Conservation (phyloP, 2,113 vertebrate genomes). For the Cromileptes altivelis region DNA sequence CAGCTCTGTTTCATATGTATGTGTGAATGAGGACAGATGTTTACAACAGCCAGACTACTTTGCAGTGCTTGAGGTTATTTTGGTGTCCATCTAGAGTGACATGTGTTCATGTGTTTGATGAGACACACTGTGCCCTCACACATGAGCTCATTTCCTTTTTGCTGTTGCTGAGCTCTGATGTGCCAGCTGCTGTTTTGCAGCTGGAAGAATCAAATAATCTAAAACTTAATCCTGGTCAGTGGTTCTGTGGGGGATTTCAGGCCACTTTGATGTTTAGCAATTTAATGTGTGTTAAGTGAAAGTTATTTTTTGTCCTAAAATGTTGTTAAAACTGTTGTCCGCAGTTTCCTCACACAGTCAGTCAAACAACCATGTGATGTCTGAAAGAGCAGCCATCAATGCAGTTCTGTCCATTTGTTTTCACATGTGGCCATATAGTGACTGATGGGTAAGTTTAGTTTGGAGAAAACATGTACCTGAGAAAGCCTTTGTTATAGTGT, state of each 20-base stretch:
- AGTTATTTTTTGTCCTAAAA: background rate
- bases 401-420: too few relatives aligned
- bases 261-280: background rate
- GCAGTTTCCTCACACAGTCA: background rate
- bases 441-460: too few relatives aligned
- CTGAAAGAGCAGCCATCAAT: too few relatives aligned
- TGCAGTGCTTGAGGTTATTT: background rate
- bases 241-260: background rate
- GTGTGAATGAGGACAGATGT: background rate
- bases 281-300: background rate
- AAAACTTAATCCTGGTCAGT: background rate
- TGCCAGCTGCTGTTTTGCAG: slow-evolving; percentile 28
- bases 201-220: background rate
- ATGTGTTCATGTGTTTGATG: background rate
- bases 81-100: background rate
- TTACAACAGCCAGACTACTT: background rate
- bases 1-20: too few relatives aligned
- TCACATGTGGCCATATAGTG: too few relatives aligned
- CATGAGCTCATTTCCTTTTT: background rate
- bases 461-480: too few relatives aligned
- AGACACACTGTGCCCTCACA: background rate
- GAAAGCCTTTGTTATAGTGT: too few relatives aligned
- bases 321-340: background rate
- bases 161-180: background rate
- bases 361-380: background rate